phyloP scores from a whole-genome alignment of 2,797 vertebrate species.

The Nannoperca obscura region DNA sequence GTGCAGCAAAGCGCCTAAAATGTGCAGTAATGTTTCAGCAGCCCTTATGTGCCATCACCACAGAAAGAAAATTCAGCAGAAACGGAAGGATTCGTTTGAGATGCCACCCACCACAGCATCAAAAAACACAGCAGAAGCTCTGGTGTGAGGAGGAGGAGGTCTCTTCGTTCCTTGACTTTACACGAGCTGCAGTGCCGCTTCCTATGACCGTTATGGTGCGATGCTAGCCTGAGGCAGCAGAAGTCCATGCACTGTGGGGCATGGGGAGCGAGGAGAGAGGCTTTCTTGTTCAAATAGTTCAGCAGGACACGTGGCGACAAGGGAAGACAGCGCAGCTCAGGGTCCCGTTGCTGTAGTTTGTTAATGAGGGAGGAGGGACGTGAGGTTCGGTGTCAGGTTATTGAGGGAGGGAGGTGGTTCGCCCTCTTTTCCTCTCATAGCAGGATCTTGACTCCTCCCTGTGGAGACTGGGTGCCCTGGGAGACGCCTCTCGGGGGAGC shows the following conservation, averaged over 20 bases:
- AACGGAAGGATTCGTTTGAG: background rate
- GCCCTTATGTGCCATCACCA: slow-evolving; percentile 29
- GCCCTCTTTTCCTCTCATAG: slow-evolving; percentile 82
- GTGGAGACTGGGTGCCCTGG: slow-evolving; percentile 86
- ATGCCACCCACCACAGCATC: slow-evolving; percentile 29
- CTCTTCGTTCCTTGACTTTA: slow-evolving; percentile 22
- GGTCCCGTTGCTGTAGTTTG: slow-evolving; percentile 45
- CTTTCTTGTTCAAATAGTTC: slow-evolving; percentile 48
- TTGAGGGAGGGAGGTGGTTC: background rate
- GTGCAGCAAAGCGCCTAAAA: background rate
- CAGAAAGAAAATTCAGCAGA: slow-evolving; percentile 27
- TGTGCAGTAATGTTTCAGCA: slow-evolving; percentile 13
- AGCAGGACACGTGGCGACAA: slow-evolving; percentile 23
- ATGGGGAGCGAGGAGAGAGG: slow-evolving; percentile 9
- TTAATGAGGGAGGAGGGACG: slow-evolving; percentile 7
- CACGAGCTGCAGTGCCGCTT: slow-evolving; percentile 38
- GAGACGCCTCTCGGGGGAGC: slow-evolving; percentile 80
- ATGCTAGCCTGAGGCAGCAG: slow-evolving; percentile 51
- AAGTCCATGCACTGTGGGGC: slow-evolving; percentile 38
- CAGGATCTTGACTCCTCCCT: slow-evolving; percentile 94
- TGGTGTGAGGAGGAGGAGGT: background rate
- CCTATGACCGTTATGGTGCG: slow-evolving; percentile 17
- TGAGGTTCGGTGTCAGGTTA: background rate
- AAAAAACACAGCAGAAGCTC: slow-evolving; percentile 16
- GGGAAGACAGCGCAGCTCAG: slow-evolving; percentile 55